Percentiles rank a stretch among this genome's conserved stretches.
These are phyloP conservation scores for Hyles lineata DNA, from an alignment of 2,888 invertebrate genomes.

Conservation along the genomic window DNA sequence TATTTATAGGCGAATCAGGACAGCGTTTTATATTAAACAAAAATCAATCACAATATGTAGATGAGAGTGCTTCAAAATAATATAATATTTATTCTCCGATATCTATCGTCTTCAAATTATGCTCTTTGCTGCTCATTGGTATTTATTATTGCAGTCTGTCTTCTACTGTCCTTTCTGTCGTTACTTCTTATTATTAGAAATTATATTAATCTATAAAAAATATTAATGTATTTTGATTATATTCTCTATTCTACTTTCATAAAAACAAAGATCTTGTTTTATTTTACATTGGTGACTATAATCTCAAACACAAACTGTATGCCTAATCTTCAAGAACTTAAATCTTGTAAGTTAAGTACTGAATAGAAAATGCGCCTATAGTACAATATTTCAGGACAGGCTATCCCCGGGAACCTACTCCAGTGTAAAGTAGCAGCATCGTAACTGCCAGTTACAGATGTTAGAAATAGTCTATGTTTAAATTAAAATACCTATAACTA, in stretches of 20 bases:
- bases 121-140: not conserved
- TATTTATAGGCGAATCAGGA: not conserved
- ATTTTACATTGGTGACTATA: no score
- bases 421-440: not conserved
- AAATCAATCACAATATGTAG: conserved; percentile 1
- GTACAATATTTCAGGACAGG: not conserved
- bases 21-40: conserved; percentile 17
- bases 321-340: no score
- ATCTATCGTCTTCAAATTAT: conserved; percentile 4
- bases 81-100: not conserved
- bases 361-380: not conserved
- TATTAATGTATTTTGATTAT: no score
- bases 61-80: conserved; percentile 8
- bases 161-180: not conserved
- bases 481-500: no score
- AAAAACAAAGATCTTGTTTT: no score
- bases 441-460: no score
- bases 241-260: no score
- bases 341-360: no score
- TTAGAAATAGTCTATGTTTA: no score
- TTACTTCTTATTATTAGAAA: not conserved
- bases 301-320: no score
- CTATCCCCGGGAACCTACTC: not conserved
- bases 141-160: not conserved
- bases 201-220: no score